phyloP scores from a whole-genome alignment of 30 jellyfish, hydroid and myxozoan species.

The Aurelia aurita region DNA sequence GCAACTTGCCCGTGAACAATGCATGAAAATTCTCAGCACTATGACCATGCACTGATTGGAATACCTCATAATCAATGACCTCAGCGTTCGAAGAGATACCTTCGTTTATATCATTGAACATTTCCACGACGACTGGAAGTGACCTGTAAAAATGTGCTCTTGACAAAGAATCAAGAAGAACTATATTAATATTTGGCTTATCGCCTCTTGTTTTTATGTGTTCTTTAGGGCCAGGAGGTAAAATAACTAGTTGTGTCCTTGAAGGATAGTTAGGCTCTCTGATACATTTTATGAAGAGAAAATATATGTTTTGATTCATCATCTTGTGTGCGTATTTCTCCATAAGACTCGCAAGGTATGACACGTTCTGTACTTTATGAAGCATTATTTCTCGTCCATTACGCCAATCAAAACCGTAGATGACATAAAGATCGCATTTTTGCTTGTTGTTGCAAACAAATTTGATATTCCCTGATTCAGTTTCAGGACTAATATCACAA shows the following conservation, averaged over 20 bases:
- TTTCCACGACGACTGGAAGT: conserved; percentile 50
- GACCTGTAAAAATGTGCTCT: conserved; percentile 90
- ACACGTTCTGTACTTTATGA: not conserved
- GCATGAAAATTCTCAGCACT: conserved; percentile 89
- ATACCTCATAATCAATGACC: conserved; percentile 80
- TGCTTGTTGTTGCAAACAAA: conserved; percentile 15
- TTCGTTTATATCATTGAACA: conserved; percentile 60
- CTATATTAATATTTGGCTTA: conserved; percentile 58
- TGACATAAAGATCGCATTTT: not conserved
- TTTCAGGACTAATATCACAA: not conserved
- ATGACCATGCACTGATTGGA: conserved; percentile 96
- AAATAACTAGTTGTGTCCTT: conserved; percentile 32
- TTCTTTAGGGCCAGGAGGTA: conserved; percentile 8
- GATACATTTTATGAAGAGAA: conserved; percentile 52
- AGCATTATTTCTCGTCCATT: not conserved
- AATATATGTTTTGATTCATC: not conserved
- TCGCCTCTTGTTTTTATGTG: not conserved
- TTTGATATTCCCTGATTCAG: not conserved
- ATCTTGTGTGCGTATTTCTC: conserved; percentile 5
- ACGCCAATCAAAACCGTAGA: not conserved
- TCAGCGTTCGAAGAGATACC: conserved; percentile 46
- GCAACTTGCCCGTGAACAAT: conserved; percentile 80
- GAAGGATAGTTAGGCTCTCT: not conserved
- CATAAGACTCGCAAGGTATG: conserved; percentile 8
- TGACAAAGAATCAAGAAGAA: conserved; percentile 86